phyloP scores from a whole-genome alignment of 2,888 invertebrate genomes.

The Erebia ligea region DNA sequence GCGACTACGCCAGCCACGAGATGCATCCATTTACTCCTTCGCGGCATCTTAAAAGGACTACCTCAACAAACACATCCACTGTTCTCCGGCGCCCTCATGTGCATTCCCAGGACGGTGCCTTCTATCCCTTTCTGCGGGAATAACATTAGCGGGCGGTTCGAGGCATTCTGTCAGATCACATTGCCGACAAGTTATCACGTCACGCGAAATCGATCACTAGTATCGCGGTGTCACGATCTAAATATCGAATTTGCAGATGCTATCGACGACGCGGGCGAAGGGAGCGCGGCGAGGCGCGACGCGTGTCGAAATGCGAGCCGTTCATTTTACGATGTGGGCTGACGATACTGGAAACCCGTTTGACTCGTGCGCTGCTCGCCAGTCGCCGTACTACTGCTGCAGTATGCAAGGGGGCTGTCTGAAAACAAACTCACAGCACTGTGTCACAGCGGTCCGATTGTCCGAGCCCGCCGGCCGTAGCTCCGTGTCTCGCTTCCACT shows the following conservation, averaged over 20 bases:
- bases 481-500: constrained; percentile 49
- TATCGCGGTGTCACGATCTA: constrained; percentile 71
- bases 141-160: constrained; percentile 53
- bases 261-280: constrained; percentile 59
- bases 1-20: constrained; percentile 81
- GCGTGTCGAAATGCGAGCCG: constrained; percentile 68
- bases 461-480: constrained; percentile 53
- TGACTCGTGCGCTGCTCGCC: constrained; percentile 68
- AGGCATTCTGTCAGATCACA: constrained; percentile 69
- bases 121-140: constrained; percentile 69
- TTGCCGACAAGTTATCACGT: constrained; percentile 64
- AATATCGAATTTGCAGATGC: constrained; percentile 78
- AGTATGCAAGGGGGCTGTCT: constrained; percentile 61
- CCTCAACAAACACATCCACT: constrained; percentile 64
- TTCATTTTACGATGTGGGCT: constrained; percentile 58
- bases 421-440: constrained; percentile 75
- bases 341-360: constrained; percentile 48
- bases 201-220: constrained; percentile 61
- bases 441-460: constrained; percentile 72
- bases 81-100: constrained; percentile 75
- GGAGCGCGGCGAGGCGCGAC: constrained; percentile 63
- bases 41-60: constrained; percentile 72
- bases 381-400: constrained; percentile 51
- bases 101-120: constrained; percentile 80
- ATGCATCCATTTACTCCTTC: constrained; percentile 79